phyloP scores from a whole-genome alignment of 2,797 vertebrate genomes.

The Oreonectes daqikongensis region DNA sequence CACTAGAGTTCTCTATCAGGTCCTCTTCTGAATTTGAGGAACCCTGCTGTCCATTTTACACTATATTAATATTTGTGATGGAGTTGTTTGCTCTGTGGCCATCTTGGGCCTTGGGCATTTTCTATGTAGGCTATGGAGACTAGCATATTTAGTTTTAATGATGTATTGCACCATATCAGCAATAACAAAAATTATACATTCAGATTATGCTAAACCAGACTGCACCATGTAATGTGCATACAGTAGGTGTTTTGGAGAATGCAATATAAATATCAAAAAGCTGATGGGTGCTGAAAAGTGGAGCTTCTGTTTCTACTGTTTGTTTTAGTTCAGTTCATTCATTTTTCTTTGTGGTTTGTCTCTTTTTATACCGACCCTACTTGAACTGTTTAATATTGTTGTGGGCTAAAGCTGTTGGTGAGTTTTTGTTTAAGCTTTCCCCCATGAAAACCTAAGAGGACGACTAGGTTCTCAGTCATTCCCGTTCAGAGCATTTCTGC shows the following conservation, averaged over 20 bases:
- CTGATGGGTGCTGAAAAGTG: too few species aligned
- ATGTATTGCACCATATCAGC: background rate
- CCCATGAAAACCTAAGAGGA: background rate
- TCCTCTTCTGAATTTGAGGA: constrained; percentile 4
- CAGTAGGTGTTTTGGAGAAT: too few species aligned
- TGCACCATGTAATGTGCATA: too few species aligned
- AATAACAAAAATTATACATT: too few species aligned
- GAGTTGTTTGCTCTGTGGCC: background rate
- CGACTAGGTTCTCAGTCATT: background rate
- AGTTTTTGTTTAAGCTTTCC: background rate
- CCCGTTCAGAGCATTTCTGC: background rate
- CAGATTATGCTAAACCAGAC: too few species aligned
- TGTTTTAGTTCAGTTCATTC: too few species aligned
- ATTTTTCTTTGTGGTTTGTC: background rate
- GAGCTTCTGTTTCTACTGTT: too few species aligned
- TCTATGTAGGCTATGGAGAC: background rate
- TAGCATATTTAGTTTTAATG: background rate
- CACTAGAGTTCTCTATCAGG: constrained; percentile 29
- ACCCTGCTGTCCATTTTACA: constrained; percentile 11
- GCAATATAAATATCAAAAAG: too few species aligned
- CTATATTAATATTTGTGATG: constrained; percentile 10
- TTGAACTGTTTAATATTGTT: background rate
- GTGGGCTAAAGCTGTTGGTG: background rate
- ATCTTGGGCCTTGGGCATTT: background rate
- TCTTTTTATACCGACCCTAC: background rate